Base-by-base conservation (phyloP, 2,113 vertebrate species). In the Microcebus murinus region DNA sequence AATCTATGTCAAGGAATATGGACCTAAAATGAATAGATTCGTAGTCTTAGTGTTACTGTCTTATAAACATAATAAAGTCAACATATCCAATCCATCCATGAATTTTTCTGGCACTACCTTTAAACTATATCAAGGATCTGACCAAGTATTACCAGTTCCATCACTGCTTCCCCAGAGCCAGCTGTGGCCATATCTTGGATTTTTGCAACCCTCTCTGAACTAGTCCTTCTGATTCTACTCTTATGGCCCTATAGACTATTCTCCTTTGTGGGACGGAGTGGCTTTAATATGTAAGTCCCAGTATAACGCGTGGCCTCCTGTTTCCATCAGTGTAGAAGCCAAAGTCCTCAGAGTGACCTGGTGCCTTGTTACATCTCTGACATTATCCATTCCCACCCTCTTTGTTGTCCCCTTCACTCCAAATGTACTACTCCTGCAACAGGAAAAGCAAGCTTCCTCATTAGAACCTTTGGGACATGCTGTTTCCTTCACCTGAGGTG, bases 1-100 rank as follows among this genome's bases (percentile, higher is more conserved):
- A 94, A 63, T 67, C 15, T 17, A 15, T 93, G 45, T 74, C 65
- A 94, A 63, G 45, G 87, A 91, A 88, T 21, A 83, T n/a, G 31
- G 17, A 77, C 25, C 48, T 68, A 55, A 82, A 94, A 83, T 48
- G 48, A 93, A 57, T 61, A 79, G n/a, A 74, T 67, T 86, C 65
- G 0, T 11, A 70, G 23, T 31, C 48, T 83, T 74, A 39, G 68
- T 84, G 68, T 27, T 39, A 39, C 29, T 88, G 42, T 89, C 96
- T 86, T 45, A 63, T 87, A 87, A 83, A 48, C 52, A 63, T 23
- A 76, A 86, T 65, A 48, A 88, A 36, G 9, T 76, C 8, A 65
- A 29, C 1, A 10, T 31, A 70, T 25, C 7, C 11, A 23, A 9
- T 57, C 7, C 13, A 65, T 80, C 61, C 27, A 10, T 70, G 12